Percentiles rank a stretch among this genome's conserved stretches.
Evolutionary conservation across 1,140 invertebrate species (phyloP).

Genomic region (Meloidogyne floridensis): DNA sequence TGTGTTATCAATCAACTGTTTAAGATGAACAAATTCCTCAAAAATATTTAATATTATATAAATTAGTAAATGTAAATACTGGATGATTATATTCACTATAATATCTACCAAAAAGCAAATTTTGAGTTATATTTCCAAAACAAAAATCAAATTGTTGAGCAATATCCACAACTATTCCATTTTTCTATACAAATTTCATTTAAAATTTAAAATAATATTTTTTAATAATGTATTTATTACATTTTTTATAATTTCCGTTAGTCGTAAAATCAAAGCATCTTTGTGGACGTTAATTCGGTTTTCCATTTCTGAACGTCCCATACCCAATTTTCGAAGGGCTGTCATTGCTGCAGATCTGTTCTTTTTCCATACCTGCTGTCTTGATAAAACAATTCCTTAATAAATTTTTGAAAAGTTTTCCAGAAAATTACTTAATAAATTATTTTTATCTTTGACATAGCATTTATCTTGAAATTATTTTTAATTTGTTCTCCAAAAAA

Average conservation of each 20-base stretch:
- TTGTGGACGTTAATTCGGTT: conserved; percentile 42
- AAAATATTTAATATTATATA: not conserved
- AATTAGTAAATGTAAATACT: not conserved
- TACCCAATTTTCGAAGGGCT: conserved; percentile 53
- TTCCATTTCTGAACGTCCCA: conserved; percentile 48
- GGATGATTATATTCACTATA: conserved; percentile 47
- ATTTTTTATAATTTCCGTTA: conserved; percentile 16
- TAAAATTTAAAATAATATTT: not conserved
- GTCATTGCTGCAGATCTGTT: conserved; percentile 52
- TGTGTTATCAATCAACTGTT: conserved; percentile 48
- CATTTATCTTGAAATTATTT: too few relatives aligned
- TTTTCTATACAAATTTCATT: conserved; percentile 2
- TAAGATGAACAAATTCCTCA: conserved; percentile 53
- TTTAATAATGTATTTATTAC: conserved; percentile 10
- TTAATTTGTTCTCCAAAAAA: too few relatives aligned
- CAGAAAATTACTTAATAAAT: not conserved
- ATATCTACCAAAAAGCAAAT: conserved; percentile 52
- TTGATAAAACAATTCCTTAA: conserved; percentile 36
- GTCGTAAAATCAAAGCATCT: conserved; percentile 28
- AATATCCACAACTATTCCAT: conserved; percentile 40
- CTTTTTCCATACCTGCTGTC: conserved; percentile 40
- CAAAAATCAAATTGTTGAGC: conserved; percentile 48
- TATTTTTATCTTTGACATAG: conserved; percentile 31
- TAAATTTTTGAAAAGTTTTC: too few relatives aligned
- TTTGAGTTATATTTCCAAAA: conserved; percentile 60